Conservation (phyloP, 2,113 vertebrate genomes). For the Caranx ignobilis region DNA sequence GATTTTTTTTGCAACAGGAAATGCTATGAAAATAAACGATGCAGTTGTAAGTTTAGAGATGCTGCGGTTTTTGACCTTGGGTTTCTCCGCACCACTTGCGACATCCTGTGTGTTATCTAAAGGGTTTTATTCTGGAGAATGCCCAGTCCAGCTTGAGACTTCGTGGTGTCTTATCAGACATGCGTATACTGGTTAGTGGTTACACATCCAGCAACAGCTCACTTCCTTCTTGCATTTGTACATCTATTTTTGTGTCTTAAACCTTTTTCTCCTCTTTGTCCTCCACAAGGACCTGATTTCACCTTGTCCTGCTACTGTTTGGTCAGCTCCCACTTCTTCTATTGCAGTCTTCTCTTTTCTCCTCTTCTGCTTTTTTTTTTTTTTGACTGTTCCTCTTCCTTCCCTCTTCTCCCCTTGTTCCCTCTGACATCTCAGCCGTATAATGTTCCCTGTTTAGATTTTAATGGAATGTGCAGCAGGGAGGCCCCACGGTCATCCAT, state of each 20-base stretch:
- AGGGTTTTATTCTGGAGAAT: background rate
- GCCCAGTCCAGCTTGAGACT: background rate
- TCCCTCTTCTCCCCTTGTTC: background rate
- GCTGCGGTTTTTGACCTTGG: constrained; percentile 3
- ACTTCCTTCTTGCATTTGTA: background rate
- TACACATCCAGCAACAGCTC: background rate
- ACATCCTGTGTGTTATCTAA: constrained; percentile 27
- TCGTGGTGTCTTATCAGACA: background rate
- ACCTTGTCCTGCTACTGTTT: background rate
- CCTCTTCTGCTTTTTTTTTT: background rate
- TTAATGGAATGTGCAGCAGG: constrained; percentile 73
- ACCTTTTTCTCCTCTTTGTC: background rate
- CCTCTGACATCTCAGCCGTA: constrained; percentile 41
- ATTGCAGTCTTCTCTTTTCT: background rate
- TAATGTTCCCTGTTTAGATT: constrained; percentile 67
- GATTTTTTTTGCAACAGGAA: constrained; percentile 69
- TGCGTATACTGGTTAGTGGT: background rate
- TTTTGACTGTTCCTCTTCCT: background rate
- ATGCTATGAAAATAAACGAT: constrained; percentile 43
- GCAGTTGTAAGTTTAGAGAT: background rate
- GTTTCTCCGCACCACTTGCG: constrained; percentile 13
- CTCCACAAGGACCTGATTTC: background rate
- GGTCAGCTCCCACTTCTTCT: background rate
- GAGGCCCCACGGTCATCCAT: constrained; percentile 62
- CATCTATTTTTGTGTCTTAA: background rate